These are phyloP conservation scores for Atta texana DNA, from an alignment of 1,140 invertebrate species.

Conservation along the genomic window DNA sequence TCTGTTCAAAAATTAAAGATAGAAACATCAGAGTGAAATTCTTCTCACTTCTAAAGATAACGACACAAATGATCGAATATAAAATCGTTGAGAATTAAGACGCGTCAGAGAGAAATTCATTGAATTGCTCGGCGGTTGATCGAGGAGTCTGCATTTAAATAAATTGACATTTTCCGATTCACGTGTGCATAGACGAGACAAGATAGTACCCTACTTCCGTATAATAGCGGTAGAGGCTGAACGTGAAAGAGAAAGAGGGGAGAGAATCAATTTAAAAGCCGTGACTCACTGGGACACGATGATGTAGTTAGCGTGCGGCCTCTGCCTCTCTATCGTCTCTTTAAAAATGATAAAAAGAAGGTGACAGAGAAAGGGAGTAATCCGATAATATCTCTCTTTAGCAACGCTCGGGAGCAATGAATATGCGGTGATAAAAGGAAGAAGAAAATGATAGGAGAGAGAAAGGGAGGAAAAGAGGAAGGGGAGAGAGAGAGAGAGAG, in stretches of 20 bases:
- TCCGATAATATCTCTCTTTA: slow-evolving; percentile 67
- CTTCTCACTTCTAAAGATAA: background rate
- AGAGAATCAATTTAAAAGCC: slow-evolving; percentile 70
- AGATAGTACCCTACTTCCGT: slow-evolving; percentile 5
- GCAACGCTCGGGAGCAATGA: slow-evolving; percentile 70
- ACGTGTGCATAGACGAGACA: background rate
- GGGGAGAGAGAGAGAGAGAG: background rate
- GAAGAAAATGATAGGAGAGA: background rate
- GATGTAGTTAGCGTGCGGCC: slow-evolving; percentile 69
- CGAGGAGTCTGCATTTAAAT: slow-evolving; percentile 9
- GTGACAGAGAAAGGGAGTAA: slow-evolving; percentile 27
- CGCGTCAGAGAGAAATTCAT: slow-evolving; percentile 2
- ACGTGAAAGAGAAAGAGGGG: slow-evolving; percentile 31
- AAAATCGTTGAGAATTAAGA: slow-evolving; percentile 19
- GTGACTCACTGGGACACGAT: slow-evolving; percentile 70
- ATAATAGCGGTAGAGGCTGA: slow-evolving; percentile 1
- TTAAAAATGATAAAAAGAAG: slow-evolving; percentile 11
- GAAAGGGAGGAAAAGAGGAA: background rate
- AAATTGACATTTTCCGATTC: slow-evolving; percentile 43
- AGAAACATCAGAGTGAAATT: background rate
- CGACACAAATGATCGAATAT: background rate
- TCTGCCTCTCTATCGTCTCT: slow-evolving; percentile 15
- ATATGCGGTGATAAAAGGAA: background rate
- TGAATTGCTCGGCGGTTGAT: background rate
- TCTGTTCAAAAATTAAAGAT: background rate